phyloP scores from a whole-genome alignment of 2,797 vertebrate species.

The Poeciliopsis turneri region DNA sequence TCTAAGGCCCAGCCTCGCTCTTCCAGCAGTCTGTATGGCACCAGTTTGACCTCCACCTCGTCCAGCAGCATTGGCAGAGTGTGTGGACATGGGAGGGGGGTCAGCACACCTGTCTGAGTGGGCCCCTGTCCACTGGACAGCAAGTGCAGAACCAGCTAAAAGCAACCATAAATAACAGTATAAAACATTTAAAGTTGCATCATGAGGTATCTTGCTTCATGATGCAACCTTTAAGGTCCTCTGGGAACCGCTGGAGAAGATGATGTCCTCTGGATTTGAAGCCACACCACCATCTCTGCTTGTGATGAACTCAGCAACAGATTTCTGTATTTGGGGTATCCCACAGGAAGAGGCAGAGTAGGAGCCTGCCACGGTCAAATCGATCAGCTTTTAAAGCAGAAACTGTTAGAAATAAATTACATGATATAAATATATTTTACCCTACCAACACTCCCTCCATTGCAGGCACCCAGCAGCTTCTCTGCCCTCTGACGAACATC shows the following conservation, averaged over 20 bases:
- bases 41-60: conserved; percentile 24
- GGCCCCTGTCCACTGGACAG: conserved; percentile 51
- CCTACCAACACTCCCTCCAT: conserved; percentile 71
- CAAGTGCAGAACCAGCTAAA: conserved; percentile 66
- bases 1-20: conserved; percentile 70
- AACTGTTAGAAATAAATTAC: background rate
- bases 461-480: conserved; percentile 62
- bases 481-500: conserved; percentile 65
- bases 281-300: conserved; percentile 68
- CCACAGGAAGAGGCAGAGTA: conserved; percentile 61
- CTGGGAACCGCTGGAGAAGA: conserved; percentile 68
- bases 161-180: background rate
- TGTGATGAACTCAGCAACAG: conserved; percentile 67
- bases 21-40: conserved; percentile 70
- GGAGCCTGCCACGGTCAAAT: conserved; percentile 56
- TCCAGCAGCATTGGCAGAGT: conserved; percentile 52
- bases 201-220: background rate
- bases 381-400: background rate
- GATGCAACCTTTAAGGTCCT: conserved; percentile 28
- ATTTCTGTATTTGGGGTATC: conserved; percentile 41
- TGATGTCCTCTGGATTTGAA: conserved; percentile 57
- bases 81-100: conserved; percentile 60
- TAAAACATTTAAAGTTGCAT: background rate
- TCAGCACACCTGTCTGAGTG: conserved; percentile 65
- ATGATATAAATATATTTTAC: background rate